phyloP scores from a whole-genome alignment of 1,140 invertebrate species.

The Diorhabda sublineata region DNA sequence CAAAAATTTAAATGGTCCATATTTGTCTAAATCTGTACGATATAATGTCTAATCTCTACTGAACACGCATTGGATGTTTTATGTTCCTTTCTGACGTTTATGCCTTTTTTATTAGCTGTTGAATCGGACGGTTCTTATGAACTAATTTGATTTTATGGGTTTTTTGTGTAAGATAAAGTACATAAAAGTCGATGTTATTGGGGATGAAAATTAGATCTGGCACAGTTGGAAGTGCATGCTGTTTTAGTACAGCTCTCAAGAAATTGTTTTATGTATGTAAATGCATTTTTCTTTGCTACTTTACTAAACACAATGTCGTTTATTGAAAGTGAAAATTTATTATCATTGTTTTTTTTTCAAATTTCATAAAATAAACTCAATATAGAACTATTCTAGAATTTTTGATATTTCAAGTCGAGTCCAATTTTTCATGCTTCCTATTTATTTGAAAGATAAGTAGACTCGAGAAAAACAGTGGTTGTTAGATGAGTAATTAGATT shows the following conservation, averaged over 20 bases:
- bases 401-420: too few species aligned
- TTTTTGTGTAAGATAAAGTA: slow-evolving; percentile 14
- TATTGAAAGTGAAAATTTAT: too few species aligned
- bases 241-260: neutral
- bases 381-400: too few species aligned
- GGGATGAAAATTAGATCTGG: slow-evolving; percentile 11
- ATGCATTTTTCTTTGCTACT: too few species aligned
- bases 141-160: slow-evolving; percentile 32
- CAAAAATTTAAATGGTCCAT: neutral
- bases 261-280: too few species aligned
- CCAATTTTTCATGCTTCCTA: too few species aligned
- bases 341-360: too few species aligned
- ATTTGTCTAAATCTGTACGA: slow-evolving; percentile 4
- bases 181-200: neutral
- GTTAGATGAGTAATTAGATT: too few species aligned
- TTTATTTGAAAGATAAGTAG: too few species aligned
- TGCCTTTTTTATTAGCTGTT: slow-evolving; percentile 42
- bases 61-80: slow-evolving; percentile 40
- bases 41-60: slow-evolving; percentile 32
- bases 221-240: neutral
- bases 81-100: slow-evolving; percentile 38
- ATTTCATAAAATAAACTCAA: too few species aligned
- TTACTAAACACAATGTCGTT: too few species aligned
- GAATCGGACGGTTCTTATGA: slow-evolving; percentile 36
- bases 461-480: too few species aligned